A percentile compares a stretch with the other conserved stretches of the same genome.
These are phyloP conservation scores for Osmerus mordax DNA, from an alignment of 2,113 vertebrate species.

Conservation along the genomic window DNA sequence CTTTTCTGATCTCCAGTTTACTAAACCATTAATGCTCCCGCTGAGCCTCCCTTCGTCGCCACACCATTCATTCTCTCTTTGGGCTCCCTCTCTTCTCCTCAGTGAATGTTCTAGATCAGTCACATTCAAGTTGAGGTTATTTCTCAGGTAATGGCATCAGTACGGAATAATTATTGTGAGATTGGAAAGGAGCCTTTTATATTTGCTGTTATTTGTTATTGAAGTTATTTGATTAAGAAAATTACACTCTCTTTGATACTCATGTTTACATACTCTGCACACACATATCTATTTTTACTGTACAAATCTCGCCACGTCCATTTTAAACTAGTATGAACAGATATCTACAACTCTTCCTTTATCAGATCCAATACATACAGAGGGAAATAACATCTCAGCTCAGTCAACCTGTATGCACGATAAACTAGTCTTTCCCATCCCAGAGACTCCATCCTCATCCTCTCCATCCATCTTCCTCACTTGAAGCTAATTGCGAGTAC, in stretches of 20 bases:
- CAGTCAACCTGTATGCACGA: not conserved
- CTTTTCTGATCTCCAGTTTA: constrained; percentile 38
- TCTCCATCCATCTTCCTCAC: constrained; percentile 7
- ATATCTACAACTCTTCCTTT: not conserved
- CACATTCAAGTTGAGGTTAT: too few species aligned
- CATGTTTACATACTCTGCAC: too few species aligned
- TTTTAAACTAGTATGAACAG: not conserved
- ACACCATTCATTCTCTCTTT: not conserved
- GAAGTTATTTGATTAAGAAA: too few species aligned
- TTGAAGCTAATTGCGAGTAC: constrained; percentile 42
- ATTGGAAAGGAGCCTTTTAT: too few species aligned
- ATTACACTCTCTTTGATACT: too few species aligned
- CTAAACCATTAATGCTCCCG: constrained; percentile 32
- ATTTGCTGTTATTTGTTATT: too few species aligned
- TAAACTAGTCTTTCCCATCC: not conserved
- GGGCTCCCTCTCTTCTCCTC: not conserved
- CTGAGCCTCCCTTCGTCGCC: not conserved
- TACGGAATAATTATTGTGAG: too few species aligned
- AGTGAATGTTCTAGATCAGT: too few species aligned
- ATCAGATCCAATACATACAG: too few species aligned
- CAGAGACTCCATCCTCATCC: not conserved
- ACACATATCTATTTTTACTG: not conserved
- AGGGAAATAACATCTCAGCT: not conserved
- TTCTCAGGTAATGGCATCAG: too few species aligned
- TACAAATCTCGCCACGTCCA: not conserved